Base-by-base conservation (phyloP, 2,888 invertebrate species). In the Troilus luridus region DNA sequence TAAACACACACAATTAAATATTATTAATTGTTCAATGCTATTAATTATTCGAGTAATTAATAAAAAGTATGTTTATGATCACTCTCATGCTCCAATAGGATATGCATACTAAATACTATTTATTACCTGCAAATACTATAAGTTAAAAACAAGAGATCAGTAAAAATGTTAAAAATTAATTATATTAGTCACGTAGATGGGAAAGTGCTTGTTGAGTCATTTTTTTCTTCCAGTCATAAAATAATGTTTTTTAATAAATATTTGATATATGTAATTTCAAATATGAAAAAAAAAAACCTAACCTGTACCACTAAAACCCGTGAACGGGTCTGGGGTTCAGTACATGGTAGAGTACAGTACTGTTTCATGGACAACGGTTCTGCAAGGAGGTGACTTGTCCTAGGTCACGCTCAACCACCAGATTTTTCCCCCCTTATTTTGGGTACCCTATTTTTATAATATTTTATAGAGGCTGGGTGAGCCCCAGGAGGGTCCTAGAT, bases 51-150 rank as follows among this genome's bases (percentile, higher is more conserved):
- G 9, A 24, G 24, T 27, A 88, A 60, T 41, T 24, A 21, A 62
- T 88, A 27, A 2, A 12, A 58, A 62, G 24, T 59, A 41, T 77
- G 6, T n/a, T 85, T 85, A 56, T 85, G 2, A n/a, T 85, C 58
- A 85, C 58, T 85, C 56, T 54, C 85, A 85, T 85, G 85, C 85
- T 85, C n/a, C n/a, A 85, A 41, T 11, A 85, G 14, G 54, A 85
- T 56, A 85, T 85, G 56, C 56, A 81, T 19, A 81, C 19, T 54
- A 27, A 21, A 54, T 8, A 64, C n/a, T 64, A 14, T 67, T 67
- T 64, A 14, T 67, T 67, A 85, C 85, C 85, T 85, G 85, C 56
- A 85, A 85, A 85, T 41, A 85, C 85, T 58, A 14, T n/a, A 81
- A 21, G 54, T 24, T 56, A 56, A 81, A 81, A 21, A 54, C 21